A percentile compares a stretch with the other conserved stretches of the same genome.
phyloP scores from a whole-genome alignment of 2,888 invertebrate genomes.

The Morpho helenor region DNA sequence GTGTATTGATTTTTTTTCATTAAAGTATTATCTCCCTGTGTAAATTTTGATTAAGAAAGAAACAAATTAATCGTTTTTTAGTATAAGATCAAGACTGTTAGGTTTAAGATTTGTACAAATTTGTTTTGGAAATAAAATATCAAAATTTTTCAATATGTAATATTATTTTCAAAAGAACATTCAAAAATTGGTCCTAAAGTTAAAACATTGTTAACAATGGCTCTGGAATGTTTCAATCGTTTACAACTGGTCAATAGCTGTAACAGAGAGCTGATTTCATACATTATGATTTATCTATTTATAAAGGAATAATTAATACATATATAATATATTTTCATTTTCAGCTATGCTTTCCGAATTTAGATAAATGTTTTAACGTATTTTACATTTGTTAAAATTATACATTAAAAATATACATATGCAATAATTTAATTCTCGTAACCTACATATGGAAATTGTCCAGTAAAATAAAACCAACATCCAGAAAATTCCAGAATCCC shows the following conservation, averaged over 20 bases:
- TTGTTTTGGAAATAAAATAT: slow-evolving; percentile 32
- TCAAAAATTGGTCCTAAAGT: slow-evolving; percentile 79
- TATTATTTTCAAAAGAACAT: slow-evolving; percentile 78
- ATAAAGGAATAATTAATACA: slow-evolving; percentile 25
- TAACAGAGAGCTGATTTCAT: slow-evolving; percentile 59
- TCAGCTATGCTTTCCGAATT: slow-evolving; percentile 28
- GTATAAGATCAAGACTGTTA: slow-evolving; percentile 1
- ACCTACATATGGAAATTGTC: slow-evolving; percentile 20
- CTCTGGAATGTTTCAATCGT: slow-evolving; percentile 75
- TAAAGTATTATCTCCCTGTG: slow-evolving; percentile 5
- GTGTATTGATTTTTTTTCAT: slow-evolving; percentile 1
- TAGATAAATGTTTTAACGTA: slow-evolving; percentile 21
- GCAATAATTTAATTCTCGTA: slow-evolving; percentile 21
- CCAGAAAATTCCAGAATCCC: slow-evolving; percentile 67
- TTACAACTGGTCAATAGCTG: slow-evolving; percentile 55
- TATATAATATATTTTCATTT: slow-evolving; percentile 26
- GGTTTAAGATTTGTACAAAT: not conserved
- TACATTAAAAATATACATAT: slow-evolving; percentile 17
- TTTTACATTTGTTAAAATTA: slow-evolving; percentile 20
- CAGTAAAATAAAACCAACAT: slow-evolving; percentile 53
- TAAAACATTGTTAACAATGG: slow-evolving; percentile 79
- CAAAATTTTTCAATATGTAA: slow-evolving; percentile 65
- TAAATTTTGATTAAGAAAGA: no score
- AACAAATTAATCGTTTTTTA: no score
- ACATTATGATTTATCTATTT: slow-evolving; percentile 20